Percentiles rank a stretch among this genome's conserved stretches.
Evolutionary conservation across 2,797 vertebrate genomes (phyloP).

Genomic region (Anguilla pacifica): DNA sequence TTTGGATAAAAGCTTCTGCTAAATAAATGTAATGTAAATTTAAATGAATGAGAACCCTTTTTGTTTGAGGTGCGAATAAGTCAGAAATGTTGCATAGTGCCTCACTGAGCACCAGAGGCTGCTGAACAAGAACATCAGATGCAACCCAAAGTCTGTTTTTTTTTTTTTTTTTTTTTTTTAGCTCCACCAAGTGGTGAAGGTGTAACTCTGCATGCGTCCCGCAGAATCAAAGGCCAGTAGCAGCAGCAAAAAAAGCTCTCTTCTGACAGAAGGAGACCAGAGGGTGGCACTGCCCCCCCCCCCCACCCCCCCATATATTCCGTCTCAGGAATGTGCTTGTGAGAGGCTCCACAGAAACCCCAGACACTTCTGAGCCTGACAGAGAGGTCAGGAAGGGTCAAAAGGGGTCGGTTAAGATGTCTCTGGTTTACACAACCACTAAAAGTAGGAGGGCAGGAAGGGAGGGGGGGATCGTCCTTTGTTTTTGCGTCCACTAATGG

Average conservation of each 20-base stretch:
- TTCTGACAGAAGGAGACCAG: not conserved
- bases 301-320: not conserved
- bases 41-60: too few relatives aligned
- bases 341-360: not conserved
- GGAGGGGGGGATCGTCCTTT: not conserved
- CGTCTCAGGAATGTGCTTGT: slow-evolving; percentile 13
- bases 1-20: too few relatives aligned
- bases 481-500: slow-evolving; percentile 35
- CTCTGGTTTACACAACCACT: slow-evolving; percentile 41
- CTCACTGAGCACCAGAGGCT: not conserved
- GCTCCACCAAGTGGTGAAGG: slow-evolving; percentile 13
- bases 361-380: slow-evolving; percentile 22
- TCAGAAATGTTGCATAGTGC: not conserved
- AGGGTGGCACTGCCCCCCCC: not conserved
- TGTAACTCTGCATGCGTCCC: not conserved
- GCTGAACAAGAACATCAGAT: too few relatives aligned
- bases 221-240: too few relatives aligned
- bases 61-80: too few relatives aligned
- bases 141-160: not conserved
- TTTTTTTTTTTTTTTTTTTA: not conserved
- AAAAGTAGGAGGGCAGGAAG: slow-evolving; percentile 31
- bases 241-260: too few relatives aligned
- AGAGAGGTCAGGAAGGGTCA: slow-evolving; percentile 37
- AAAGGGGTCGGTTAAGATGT: slow-evolving; percentile 41
- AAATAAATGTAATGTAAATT: too few relatives aligned